These are phyloP conservation scores for Phalloptychus januarius DNA, from an alignment of 2,797 vertebrate species.

Conservation along the genomic window DNA sequence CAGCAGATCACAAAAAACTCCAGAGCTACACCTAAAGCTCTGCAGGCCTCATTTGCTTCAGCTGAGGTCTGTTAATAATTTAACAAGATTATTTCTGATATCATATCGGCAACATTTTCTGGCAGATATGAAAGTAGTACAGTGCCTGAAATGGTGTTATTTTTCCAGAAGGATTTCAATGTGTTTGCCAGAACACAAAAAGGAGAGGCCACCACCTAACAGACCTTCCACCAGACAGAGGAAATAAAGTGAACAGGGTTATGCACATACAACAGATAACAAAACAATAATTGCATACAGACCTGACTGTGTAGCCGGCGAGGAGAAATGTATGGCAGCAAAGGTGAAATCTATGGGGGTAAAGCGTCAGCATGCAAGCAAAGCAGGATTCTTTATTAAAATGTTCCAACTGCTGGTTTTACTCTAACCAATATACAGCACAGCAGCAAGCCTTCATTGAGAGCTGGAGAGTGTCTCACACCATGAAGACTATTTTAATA, in stretches of 20 bases:
- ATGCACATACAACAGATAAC: too few species aligned
- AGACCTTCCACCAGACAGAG: neutral
- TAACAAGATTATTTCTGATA: neutral
- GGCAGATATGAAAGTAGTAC: neutral
- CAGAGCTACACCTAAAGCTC: neutral
- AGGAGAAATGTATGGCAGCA: neutral
- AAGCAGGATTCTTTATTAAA: neutral
- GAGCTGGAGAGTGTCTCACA: neutral
- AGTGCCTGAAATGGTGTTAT: neutral
- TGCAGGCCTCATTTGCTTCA: neutral
- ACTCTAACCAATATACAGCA: neutral
- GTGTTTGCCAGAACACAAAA: neutral
- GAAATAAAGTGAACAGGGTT: neutral
- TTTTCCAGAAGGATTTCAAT: neutral
- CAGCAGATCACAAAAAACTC: neutral
- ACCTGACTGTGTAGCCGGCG: neutral
- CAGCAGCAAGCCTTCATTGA: neutral
- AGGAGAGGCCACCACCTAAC: neutral
- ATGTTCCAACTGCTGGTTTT: neutral
- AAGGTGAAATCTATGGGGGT: neutral
- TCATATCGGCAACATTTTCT: neutral
- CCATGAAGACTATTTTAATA: neutral
- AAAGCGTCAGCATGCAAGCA: neutral
- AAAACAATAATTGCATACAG: neutral
- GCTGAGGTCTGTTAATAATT: neutral